phyloP scores from a whole-genome alignment of 35 echinoderm and acorn worm genomes.

The Amphiura filiformis region DNA sequence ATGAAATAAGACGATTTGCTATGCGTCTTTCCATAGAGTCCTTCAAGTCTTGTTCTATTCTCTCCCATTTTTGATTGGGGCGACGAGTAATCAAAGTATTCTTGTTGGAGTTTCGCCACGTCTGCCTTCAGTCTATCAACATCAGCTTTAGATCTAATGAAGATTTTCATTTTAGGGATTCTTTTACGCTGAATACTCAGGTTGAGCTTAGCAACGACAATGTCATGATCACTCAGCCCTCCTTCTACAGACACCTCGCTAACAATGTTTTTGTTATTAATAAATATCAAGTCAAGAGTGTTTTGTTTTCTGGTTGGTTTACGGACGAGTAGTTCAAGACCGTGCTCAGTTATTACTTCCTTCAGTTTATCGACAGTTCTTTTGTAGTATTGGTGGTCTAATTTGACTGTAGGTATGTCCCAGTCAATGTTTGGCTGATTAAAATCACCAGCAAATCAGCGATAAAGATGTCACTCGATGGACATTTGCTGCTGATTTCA shows the following conservation, averaged over 20 bases:
- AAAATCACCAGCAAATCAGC: constrained; percentile 1
- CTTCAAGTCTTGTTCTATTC: neutral
- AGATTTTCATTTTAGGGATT: neutral
- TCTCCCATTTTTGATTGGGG: constrained; percentile 8
- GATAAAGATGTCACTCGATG: constrained; percentile 3
- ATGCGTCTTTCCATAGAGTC: constrained; percentile 21
- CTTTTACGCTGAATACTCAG: neutral
- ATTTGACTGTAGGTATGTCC: neutral
- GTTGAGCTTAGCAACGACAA: neutral
- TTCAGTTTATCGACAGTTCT: neutral
- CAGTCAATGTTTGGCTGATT: constrained; percentile 18
- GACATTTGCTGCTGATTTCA: neutral
- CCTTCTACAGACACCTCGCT: neutral
- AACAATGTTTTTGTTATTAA: neutral
- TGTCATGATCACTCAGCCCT: neutral
- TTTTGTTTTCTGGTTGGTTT: neutral
- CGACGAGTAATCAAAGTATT: neutral
- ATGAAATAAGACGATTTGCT: neutral
- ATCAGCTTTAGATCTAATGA: constrained; percentile 3
- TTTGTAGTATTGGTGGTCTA: neutral
- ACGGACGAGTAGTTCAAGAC: neutral
- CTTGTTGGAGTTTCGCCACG: neutral
- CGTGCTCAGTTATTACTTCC: neutral
- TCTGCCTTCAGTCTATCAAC: neutral
- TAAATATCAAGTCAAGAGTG: constrained; percentile 2